A percentile compares a stretch with the other conserved stretches of the same genome.
Evolutionary conservation across 2,888 invertebrate species (phyloP).

Genomic region (Sinopyrophorus schimmeli): DNA sequence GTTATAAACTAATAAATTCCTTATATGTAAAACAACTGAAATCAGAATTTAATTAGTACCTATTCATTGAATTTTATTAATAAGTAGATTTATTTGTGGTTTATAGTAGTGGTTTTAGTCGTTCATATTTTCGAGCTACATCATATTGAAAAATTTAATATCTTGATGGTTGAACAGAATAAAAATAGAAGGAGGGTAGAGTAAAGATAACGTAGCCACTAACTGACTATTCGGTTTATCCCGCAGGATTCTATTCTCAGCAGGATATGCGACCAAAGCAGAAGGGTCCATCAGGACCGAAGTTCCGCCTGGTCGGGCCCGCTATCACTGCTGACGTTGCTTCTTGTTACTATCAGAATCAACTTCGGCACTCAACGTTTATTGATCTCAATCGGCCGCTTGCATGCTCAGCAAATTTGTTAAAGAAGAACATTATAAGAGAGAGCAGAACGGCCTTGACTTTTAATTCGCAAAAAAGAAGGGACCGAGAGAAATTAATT

Average conservation of each 20-base stretch:
- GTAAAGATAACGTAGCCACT: constrained; percentile 30
- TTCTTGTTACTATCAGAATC: constrained; percentile 29
- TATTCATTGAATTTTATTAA: no score
- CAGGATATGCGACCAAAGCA: constrained; percentile 25
- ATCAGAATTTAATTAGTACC: no score
- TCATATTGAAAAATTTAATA: no score
- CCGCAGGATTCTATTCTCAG: constrained; percentile 28
- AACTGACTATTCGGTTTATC: constrained; percentile 31
- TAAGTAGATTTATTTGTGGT: no score
- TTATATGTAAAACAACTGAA: no score
- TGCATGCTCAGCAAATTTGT: constrained; percentile 28
- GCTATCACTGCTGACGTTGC: constrained; percentile 33
- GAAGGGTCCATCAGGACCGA: constrained; percentile 23
- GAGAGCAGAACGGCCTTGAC: constrained; percentile 18
- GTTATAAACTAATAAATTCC: no score
- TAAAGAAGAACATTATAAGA: constrained; percentile 20
- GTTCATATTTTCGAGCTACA: no score
- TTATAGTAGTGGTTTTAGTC: no score
- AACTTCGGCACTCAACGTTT: constrained; percentile 30
- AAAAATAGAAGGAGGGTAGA: constrained; percentile 16
- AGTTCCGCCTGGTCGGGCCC: constrained; percentile 27
- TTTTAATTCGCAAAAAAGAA: constrained; percentile 5
- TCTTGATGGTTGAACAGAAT: constrained; percentile 6
- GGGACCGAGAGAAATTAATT: constrained; percentile 15
- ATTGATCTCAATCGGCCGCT: constrained; percentile 31